These are phyloP conservation scores for Phaonia tiefii DNA, from an alignment of 2,888 invertebrate genomes.

Conservation along the genomic window DNA sequence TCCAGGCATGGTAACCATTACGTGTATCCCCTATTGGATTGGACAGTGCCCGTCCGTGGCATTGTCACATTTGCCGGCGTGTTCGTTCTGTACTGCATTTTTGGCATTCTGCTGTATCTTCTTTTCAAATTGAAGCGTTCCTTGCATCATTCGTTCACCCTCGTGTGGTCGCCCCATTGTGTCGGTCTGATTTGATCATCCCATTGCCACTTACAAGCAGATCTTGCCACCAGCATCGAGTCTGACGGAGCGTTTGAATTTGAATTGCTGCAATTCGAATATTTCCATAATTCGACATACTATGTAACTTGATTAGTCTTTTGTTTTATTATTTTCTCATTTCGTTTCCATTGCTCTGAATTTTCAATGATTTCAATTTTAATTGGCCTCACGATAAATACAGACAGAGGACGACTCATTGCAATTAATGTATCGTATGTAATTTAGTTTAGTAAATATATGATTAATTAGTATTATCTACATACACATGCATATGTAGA, in stretches of 20 bases:
- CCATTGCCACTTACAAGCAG: not conserved
- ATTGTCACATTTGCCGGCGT: constrained; percentile 76
- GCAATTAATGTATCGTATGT: not conserved
- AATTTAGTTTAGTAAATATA: not conserved
- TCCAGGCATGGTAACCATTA: constrained; percentile 82
- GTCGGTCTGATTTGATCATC: constrained; percentile 72
- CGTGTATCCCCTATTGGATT: constrained; percentile 89
- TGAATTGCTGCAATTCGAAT: constrained; percentile 9
- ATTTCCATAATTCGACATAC: constrained; percentile 8
- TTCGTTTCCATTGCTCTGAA: not conserved
- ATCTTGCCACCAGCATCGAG: not conserved
- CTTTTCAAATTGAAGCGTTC: constrained; percentile 75
- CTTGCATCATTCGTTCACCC: constrained; percentile 73
- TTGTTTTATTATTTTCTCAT: not conserved
- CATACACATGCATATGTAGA: not conserved
- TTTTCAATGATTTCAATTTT: not conserved
- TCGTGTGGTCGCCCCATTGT: constrained; percentile 75
- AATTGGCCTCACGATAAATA: constrained; percentile 1
- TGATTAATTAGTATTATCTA: not conserved
- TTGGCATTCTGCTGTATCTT: constrained; percentile 74
- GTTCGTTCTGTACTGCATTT: constrained; percentile 75
- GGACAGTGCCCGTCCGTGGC: constrained; percentile 84
- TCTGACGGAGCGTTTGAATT: not conserved
- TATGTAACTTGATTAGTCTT: constrained; percentile 10
- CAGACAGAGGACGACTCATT: not conserved